These are phyloP conservation scores for Empis stercorea DNA, from an alignment of 2,888 invertebrate species.

Conservation along the genomic window DNA sequence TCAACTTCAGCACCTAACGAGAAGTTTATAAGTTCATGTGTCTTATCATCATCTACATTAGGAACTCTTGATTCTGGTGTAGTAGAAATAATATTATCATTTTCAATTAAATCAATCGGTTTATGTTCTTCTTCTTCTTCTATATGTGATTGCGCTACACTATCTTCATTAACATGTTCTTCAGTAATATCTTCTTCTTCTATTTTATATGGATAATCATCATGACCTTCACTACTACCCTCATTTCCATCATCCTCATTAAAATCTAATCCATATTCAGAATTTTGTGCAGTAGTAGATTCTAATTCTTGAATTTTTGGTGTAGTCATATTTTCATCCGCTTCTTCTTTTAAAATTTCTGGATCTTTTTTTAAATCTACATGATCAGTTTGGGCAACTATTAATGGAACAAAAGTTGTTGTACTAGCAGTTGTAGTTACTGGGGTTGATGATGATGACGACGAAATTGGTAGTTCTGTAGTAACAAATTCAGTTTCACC, in stretches of 20 bases:
- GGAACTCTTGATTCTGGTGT: too few species aligned
- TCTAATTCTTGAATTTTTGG: constrained; percentile 20
- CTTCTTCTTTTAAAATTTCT: background rate
- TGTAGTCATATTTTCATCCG: constrained; percentile 11
- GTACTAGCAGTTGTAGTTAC: constrained; percentile 14
- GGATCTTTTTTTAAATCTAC: background rate
- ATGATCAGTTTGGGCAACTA: constrained; percentile 4
- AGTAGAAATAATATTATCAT: too few species aligned
- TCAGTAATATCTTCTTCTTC: constrained; percentile 20
- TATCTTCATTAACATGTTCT: background rate
- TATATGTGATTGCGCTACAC: too few species aligned
- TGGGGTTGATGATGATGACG: constrained; percentile 12
- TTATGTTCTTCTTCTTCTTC: too few species aligned
- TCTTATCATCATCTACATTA: too few species aligned
- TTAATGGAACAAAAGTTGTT: constrained; percentile 13
- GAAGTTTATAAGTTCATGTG: too few species aligned
- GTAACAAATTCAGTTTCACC: constrained; percentile 14
- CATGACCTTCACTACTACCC: constrained; percentile 8
- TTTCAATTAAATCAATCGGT: too few species aligned
- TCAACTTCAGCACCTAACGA: too few species aligned
- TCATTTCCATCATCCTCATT: constrained; percentile 12
- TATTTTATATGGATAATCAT: constrained; percentile 32
- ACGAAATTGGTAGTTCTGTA: constrained; percentile 15
- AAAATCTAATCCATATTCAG: constrained; percentile 9
- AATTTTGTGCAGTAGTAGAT: constrained; percentile 15